Evolutionary conservation across 2,888 invertebrate species (phyloP).

Genomic region (Tenthredo scrophulariae): DNA sequence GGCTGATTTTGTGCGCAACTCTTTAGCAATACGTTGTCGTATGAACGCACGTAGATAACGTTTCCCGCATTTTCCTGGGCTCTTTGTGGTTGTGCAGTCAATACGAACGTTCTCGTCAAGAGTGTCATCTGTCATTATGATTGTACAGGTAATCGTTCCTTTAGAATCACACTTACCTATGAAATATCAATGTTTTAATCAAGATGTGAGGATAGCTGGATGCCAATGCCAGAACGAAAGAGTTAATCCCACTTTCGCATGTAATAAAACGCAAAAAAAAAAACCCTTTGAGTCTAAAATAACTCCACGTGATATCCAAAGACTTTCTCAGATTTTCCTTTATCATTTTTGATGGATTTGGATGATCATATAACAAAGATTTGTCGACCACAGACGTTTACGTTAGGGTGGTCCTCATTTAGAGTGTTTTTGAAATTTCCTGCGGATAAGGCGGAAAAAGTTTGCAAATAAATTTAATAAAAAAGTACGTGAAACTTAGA

Average conservation of each 20-base stretch:
- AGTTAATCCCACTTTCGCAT: not conserved
- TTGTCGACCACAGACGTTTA: too few relatives aligned
- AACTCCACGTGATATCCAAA: too few relatives aligned
- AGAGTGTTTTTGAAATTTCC: too few relatives aligned
- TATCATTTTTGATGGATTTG: too few relatives aligned
- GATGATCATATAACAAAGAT: too few relatives aligned
- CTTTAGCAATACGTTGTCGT: slow-evolving; percentile 20
- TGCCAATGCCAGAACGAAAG: not conserved
- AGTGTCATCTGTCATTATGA: not conserved
- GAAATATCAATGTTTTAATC: not conserved
- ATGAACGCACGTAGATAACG: slow-evolving; percentile 29
- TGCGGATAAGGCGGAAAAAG: too few relatives aligned
- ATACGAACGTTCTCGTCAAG: slow-evolving; percentile 7
- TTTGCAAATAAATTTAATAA: too few relatives aligned
- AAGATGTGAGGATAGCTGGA: not conserved
- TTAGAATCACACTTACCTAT: slow-evolving; percentile 20
- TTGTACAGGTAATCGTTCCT: slow-evolving; percentile 7
- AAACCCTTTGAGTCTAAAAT: too few relatives aligned
- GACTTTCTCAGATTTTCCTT: too few relatives aligned
- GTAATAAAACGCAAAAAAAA: too few relatives aligned
- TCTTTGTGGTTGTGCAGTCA: not conserved
- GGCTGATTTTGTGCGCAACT: slow-evolving; percentile 38
- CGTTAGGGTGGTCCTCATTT: too few relatives aligned
- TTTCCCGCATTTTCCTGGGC: slow-evolving; percentile 26
- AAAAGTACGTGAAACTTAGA: too few relatives aligned